Conservation (phyloP, 1,140 invertebrate species). For the Habropoda laboriosa region DNA sequence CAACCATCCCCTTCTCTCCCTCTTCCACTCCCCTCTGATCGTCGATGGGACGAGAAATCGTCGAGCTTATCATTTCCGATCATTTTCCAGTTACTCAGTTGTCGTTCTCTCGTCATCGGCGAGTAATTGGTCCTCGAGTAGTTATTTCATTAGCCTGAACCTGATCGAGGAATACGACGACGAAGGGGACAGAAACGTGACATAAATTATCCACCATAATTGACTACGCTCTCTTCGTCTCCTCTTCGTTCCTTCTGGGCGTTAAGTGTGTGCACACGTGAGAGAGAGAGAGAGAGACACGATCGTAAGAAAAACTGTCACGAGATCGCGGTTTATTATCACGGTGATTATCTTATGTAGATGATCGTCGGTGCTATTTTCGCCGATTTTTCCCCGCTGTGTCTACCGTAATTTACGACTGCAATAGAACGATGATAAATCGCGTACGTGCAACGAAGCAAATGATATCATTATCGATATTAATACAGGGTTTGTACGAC, state of each 20-base stretch:
- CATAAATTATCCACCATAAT: constrained; percentile 16
- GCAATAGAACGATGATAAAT: background rate
- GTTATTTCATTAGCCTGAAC: constrained; percentile 36
- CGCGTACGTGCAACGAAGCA: background rate
- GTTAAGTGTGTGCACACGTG: too few relatives aligned
- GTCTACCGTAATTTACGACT: background rate
- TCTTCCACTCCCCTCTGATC: too few relatives aligned
- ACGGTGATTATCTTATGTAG: background rate
- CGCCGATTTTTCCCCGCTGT: background rate
- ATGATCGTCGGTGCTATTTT: background rate
- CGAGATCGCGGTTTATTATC: background rate
- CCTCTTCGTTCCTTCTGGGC: background rate
- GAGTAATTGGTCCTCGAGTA: constrained; percentile 33
- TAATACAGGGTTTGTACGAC: constrained; percentile 6
- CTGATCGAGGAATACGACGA: background rate
- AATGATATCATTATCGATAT: constrained; percentile 38
- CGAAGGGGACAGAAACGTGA: constrained; percentile 2
- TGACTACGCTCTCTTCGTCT: constrained; percentile 17
- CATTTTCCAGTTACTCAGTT: constrained; percentile 1
- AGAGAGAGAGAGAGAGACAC: background rate
- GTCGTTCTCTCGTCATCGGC: constrained; percentile 34
- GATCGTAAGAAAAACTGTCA: too few relatives aligned
- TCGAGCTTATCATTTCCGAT: constrained; percentile 28
- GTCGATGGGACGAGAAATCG: constrained; percentile 1
- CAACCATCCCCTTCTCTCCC: too few relatives aligned